Conservation (phyloP, 2,797 vertebrate genomes). For the Sebastes paucispinis region DNA sequence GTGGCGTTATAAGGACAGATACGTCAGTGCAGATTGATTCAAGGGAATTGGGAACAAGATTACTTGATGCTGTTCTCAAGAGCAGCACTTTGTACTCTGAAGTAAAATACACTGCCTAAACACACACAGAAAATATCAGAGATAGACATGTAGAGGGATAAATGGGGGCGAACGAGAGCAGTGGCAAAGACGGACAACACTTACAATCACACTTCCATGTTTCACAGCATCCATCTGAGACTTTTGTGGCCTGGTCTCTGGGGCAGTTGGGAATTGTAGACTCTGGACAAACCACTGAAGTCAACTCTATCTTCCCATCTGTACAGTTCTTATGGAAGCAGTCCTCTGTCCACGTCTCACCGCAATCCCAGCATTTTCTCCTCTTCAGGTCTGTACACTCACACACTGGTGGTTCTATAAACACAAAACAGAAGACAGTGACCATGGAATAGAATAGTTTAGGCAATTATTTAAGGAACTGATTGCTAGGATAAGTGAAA, state of each 20-base stretch:
- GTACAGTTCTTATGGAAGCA: slow-evolving; percentile 66
- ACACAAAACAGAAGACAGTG: background rate
- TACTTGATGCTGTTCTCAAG: background rate
- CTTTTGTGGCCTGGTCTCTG: slow-evolving; percentile 28
- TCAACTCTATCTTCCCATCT: slow-evolving; percentile 48
- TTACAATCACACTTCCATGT: slow-evolving; percentile 79
- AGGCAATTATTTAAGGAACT: background rate
- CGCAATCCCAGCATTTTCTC: slow-evolving; percentile 51
- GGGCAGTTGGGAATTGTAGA: slow-evolving; percentile 58
- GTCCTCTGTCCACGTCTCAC: slow-evolving; percentile 69
- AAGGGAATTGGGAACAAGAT: background rate
- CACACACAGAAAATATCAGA: background rate
- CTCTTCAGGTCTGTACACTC: slow-evolving; percentile 52
- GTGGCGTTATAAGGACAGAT: background rate
- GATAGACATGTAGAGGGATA: background rate
- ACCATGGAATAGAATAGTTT: background rate
- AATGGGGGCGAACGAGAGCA: background rate
- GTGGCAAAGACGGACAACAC: slow-evolving; percentile 20
- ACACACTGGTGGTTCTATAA: background rate
- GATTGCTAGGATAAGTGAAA: background rate
- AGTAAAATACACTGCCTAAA: background rate
- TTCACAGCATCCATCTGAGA: slow-evolving; percentile 75
- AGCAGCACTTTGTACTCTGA: background rate
- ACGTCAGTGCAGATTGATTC: background rate
- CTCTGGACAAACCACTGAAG: slow-evolving; percentile 54